phyloP scores from a whole-genome alignment of 2,113 vertebrate genomes.

The Microcebus ravelobensis region DNA sequence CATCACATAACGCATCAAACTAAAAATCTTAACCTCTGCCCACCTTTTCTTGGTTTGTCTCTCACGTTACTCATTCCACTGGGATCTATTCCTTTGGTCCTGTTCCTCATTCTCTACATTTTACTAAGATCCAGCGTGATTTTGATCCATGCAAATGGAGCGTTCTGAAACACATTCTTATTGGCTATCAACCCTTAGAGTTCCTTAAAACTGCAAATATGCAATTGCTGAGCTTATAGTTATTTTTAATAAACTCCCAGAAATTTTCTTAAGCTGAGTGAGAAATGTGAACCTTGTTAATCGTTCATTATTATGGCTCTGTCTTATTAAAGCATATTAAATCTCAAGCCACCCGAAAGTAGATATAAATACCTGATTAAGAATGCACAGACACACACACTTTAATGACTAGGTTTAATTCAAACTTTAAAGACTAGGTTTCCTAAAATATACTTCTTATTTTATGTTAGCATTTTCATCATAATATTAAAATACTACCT shows the following conservation, averaged over 20 bases:
- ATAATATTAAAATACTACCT: not conserved
- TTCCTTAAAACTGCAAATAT: conserved; percentile 23
- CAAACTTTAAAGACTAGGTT: conserved; percentile 8
- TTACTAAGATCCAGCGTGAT: not conserved
- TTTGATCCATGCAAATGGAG: not conserved
- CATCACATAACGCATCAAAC: not conserved
- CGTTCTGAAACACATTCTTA: not conserved
- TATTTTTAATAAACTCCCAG: conserved; percentile 3
- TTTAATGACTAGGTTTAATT: conserved; percentile 4
- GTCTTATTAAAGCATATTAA: not conserved
- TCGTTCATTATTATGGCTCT: not conserved
- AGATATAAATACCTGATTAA: conserved; percentile 1
- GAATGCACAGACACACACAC: not conserved
- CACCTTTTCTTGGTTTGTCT: not conserved
- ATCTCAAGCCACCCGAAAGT: not conserved
- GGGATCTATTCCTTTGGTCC: not conserved
- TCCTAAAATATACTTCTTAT: conserved; percentile 28
- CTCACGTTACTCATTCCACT: not conserved
- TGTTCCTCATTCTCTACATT: not conserved
- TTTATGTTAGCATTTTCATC: conserved; percentile 23
- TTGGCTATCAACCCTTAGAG: not conserved
- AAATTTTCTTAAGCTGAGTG: conserved; percentile 23
- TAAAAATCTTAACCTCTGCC: not conserved
- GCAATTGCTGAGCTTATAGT: not conserved
- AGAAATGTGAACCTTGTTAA: not conserved